Evolutionary conservation across 2,797 vertebrate genomes (phyloP), one percentile per base, ranked within the genome.

Genomic region (Mycteria americana): DNA sequence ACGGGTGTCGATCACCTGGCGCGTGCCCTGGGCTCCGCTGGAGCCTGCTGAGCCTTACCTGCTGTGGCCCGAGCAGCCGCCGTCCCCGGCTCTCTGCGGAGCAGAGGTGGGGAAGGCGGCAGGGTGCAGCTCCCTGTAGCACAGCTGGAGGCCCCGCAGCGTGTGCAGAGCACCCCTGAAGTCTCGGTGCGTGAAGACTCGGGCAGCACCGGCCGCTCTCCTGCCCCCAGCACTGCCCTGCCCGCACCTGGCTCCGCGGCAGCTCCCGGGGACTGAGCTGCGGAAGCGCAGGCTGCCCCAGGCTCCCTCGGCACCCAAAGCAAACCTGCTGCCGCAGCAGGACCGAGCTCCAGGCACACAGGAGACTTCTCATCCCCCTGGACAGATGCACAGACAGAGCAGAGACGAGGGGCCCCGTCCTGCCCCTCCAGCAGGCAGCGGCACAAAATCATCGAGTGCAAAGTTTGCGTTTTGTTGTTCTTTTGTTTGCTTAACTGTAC

Each of bases 401-500:
- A 41, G 65, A 25, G 88, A 7, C 0, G 2, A 21, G 57, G 81
- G 69, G 28, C 33, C 45, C 68, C 3, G 18, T 51, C 77, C 67
- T 48, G 57, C 87, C 79, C 70, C 65, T 50, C 60, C 78, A 39
- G 72, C 64, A 7, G 46, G 60, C 31, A 82, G 72, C 56, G 51
- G 81, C 46, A 45, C 41, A 84, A 67, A 93, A 92, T 79, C 89
- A 91, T 30, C n/a, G 6, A 87, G 69, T 23, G 88, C 95, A 16
- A 35, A 67, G 46, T 54, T 24, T 28, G 80, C 17, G 24, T 85
- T 93, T 92, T 73, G 72, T 93, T 54, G 83, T 95, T 89, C 60
- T 91, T 85, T 89, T 41, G 70, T 91, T 93, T 43, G 45, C 89
- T 97, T 23, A 67, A 75, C 89, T 46, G 83, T 90, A 92, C 96